phyloP scores from a whole-genome alignment of 2,113 vertebrate species.

The Ammodytes dubius region DNA sequence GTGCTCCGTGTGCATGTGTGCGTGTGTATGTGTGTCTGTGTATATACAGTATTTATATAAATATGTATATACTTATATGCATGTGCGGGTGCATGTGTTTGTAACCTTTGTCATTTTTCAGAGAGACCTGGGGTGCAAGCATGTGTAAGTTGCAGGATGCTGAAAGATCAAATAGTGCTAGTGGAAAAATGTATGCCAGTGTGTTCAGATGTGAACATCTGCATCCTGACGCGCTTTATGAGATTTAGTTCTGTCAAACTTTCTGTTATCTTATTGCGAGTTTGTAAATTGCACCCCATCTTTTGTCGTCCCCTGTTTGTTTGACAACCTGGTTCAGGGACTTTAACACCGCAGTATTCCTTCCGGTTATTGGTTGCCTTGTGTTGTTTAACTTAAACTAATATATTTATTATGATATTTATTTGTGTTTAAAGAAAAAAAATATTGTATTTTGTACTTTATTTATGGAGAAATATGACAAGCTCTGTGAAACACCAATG shows the following conservation, averaged over 20 bases:
- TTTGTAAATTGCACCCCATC: constrained; percentile 63
- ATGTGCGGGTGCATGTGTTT: constrained; percentile 40
- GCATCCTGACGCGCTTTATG: constrained; percentile 33
- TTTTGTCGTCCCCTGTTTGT: constrained; percentile 52
- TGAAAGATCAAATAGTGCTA: constrained; percentile 60
- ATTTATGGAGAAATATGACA: constrained; percentile 84
- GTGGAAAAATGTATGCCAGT: constrained; percentile 24
- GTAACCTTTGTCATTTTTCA: constrained; percentile 27
- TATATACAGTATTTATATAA: background rate
- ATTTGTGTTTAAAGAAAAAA: constrained; percentile 81
- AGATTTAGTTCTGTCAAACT: constrained; percentile 41
- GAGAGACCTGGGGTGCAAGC: constrained; percentile 56
- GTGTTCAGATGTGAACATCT: constrained; percentile 31
- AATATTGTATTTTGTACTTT: constrained; percentile 87
- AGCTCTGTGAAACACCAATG: constrained; percentile 78
- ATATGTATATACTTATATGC: constrained; percentile 6
- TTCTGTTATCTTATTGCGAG: constrained; percentile 46
- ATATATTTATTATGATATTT: constrained; percentile 89
- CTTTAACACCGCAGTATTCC: constrained; percentile 84
- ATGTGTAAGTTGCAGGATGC: constrained; percentile 55
- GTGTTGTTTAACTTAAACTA: constrained; percentile 84
- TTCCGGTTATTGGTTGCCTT: constrained; percentile 79
- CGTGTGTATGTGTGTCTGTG: constrained; percentile 22
- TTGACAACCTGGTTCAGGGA: constrained; percentile 83
- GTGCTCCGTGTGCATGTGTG: constrained; percentile 50